phyloP scores from a whole-genome alignment of 2,113 vertebrate genomes.

The Elephas maximus region DNA sequence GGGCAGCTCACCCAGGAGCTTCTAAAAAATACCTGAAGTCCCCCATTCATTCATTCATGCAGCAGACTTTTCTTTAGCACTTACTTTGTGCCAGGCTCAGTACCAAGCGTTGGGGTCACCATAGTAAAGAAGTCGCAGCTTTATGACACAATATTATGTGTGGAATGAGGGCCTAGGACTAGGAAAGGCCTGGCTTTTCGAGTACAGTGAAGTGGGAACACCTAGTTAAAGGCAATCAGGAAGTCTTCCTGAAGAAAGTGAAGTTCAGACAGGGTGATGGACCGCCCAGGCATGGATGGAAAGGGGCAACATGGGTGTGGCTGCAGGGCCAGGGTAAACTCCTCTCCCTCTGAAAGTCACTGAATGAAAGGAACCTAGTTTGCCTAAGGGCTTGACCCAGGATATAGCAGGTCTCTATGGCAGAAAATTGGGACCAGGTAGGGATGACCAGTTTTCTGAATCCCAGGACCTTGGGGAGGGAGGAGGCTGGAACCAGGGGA shows the following conservation, averaged over 20 bases:
- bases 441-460: not conserved
- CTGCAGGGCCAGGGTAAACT: not conserved
- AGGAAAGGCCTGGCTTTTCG: not conserved
- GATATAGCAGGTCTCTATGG: not conserved
- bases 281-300: not conserved
- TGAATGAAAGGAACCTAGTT: not conserved
- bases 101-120: not conserved
- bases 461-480: not conserved
- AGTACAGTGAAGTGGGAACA: not conserved
- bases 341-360: not conserved
- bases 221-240: not conserved
- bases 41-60: not conserved
- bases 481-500: not conserved
- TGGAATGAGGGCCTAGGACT: not conserved
- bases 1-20: not conserved
- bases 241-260: not conserved
- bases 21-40: not conserved
- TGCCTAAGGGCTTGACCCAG: not conserved
- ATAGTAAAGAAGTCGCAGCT: not conserved
- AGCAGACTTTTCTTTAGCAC: not conserved
- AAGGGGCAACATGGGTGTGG: not conserved
- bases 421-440: not conserved
- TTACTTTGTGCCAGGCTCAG: not conserved
- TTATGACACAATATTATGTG: not conserved
- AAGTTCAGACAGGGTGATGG: not conserved